These are phyloP conservation scores for Micrasema minimum DNA, from an alignment of 1,140 invertebrate genomes.

Conservation along the genomic window DNA sequence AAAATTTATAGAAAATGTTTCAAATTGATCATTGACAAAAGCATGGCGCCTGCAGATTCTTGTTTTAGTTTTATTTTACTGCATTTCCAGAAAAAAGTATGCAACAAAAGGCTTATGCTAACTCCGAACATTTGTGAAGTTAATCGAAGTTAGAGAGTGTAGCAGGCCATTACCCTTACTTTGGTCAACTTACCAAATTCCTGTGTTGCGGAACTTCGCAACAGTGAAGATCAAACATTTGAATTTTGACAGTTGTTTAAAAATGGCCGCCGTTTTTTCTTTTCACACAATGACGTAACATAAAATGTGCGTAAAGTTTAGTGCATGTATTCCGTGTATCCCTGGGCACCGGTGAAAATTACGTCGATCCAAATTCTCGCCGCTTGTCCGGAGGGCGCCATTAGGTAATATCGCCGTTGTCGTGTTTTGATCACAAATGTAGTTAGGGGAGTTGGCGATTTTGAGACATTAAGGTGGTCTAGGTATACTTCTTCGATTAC, in stretches of 20 bases:
- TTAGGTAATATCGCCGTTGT: slow-evolving; percentile 88
- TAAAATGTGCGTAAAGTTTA: not conserved
- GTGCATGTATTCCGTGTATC: slow-evolving; percentile 64
- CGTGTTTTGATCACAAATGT: slow-evolving; percentile 97
- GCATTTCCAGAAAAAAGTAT: too few relatives aligned
- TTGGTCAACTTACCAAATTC: not conserved
- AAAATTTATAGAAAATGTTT: too few relatives aligned
- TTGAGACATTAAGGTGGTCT: slow-evolving; percentile 92
- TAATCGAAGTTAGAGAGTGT: too few relatives aligned
- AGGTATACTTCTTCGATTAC: slow-evolving; percentile 97
- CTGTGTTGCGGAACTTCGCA: not conserved
- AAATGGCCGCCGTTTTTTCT: not conserved
- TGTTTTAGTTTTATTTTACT: too few relatives aligned
- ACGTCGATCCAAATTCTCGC: slow-evolving; percentile 98
- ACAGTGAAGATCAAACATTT: too few relatives aligned
- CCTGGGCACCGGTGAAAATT: slow-evolving; percentile 70
- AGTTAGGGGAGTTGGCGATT: slow-evolving; percentile 88
- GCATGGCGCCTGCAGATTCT: too few relatives aligned
- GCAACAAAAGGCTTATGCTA: too few relatives aligned
- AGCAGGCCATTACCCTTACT: too few relatives aligned
- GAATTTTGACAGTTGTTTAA: not conserved
- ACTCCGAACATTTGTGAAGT: too few relatives aligned
- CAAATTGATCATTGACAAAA: too few relatives aligned
- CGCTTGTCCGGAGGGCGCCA: slow-evolving; percentile 92
- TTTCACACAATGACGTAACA: too few relatives aligned